Base-by-base conservation (phyloP, 2,113 vertebrate genomes). In the Pluvianellus socialis region DNA sequence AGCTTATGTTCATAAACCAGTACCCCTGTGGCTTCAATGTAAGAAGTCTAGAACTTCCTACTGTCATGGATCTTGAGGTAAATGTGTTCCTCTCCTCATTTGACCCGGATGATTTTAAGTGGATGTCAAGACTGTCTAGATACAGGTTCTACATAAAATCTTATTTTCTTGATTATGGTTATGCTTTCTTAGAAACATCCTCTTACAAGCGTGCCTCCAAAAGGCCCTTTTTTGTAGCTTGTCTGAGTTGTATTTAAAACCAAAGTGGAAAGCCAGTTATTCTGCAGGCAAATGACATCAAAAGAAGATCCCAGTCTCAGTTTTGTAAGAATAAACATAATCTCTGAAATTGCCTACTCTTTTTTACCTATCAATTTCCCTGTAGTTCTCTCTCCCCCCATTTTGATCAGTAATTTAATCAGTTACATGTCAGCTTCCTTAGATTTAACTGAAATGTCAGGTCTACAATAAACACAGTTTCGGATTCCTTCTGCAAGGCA, bases 371-470 rank as follows among this genome's bases (percentile, higher is more conserved):
- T 61, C 13, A n/a, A 0, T 49, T 74, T 65, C 12, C 4, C 4
- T 33, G 10, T 22, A 40, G 26, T 42, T 67, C 6, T 44, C 16
- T 5, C 11, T 6, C 1, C 1, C 2, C 12, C 6, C 4, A 5
- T 81, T 92, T 73, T 74, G 8, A 20, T 66, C 16, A 50, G 7
- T 66, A 74, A 26, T 58, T 70, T 38, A 23, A n/a, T 87, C 53
- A 22, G 12, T 40, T 73, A 27, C 26, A 2, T 20, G 35, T n/a
- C 70, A 89, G 17, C 12, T 65, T 89, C 68, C 53, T 76, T 56
- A 55, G n/a, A 63, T 92, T 94, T 84, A 42, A 72, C 12, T 81
- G 62, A 88, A 63, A 2, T 76, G 71, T 66, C 49, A 66, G 26
- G 32, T 92, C 82, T 90, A 79, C 55, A 93, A 55, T 76, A 74